Evolutionary conservation across 2,797 vertebrate genomes (phyloP), one percentile per base, ranked within the genome.

Genomic region (Danio kyathit): DNA sequence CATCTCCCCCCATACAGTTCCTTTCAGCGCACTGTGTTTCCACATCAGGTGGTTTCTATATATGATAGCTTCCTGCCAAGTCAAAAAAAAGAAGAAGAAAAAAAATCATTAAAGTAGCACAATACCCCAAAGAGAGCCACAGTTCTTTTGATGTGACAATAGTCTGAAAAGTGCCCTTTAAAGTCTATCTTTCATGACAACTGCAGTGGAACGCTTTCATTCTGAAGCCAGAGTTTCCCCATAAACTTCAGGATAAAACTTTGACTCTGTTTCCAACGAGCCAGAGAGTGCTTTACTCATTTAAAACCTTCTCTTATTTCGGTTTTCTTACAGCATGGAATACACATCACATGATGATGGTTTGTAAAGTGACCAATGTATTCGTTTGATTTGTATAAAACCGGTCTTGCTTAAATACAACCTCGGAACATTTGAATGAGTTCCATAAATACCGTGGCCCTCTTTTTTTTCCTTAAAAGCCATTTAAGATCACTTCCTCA

Each of bases 141-240:
- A 59, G n/a, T 7, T 69, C 88, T 92, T 29, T 91, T 92, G 86
- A 92, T 93, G 88, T 86, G 74, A 88, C 90, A 89, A 89, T 86
- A 83, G 87, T 88, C 87, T 81, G 87, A 92, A 90, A 82, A 78
- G 72, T 60, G 73, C 86, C 63, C 78, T 89, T 91, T 88, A 92
- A 88, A 90, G 84, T 86, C 10, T 57, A 83, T 88, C 87, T 91
- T 93, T 92, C 86, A 90, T 89, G 82, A 76, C 57, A 43, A 72
- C 86, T 82, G 82, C 86, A 85, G 84, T 85, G 79, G 83, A 85
- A 81, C 79, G 74, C 84, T 92, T 92, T 92, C 84, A 91, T 90
- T 82, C 87, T 77, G 6, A 48, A 88, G 80, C 86, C 86, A 88
- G 84, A 89, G 88, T 91, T 82, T 79, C 82, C 76, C 84, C 83